Evolutionary conservation across 2,113 vertebrate genomes (phyloP), one percentile per base, ranked within the genome.

Genomic region (Syngnathus typhle): DNA sequence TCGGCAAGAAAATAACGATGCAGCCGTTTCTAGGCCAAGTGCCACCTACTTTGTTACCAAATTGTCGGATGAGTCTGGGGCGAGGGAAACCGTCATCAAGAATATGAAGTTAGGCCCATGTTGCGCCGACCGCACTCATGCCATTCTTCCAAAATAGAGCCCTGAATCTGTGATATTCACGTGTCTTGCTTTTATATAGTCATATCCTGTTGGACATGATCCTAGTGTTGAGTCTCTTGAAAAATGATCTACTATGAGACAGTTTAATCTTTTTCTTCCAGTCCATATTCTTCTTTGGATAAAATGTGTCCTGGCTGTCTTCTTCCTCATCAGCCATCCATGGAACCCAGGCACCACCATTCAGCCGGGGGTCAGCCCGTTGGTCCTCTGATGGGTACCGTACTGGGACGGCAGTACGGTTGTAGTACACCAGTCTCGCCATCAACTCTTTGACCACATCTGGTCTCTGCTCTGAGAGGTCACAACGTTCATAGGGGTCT

Each of bases 131-230:
- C 3, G 27, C 27, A 32, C 3, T 32, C 27, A 32, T 32, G 27
- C 27, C 27, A 32, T 0, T 32, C 27, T 32, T 3, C 27, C 3
- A 32, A 32, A 32, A 32, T 32, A 32, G 27, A 32, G 27, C 27
- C 27, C 27, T 8, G 19, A 21, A 8, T n/a, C 49, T 21, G 39
- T 10, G n/a, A 23, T 4, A 23, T 41, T 13, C 19, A 61, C 23
- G 13, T 39, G 39, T 43, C 11, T 43, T 23, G 18, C 10, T 44
- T 44, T 65, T 41, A 54, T 23, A 1, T 16, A 36, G 52, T 49
- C 92, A 98, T 87, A 99, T 97, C 72, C 90, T 92, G 70, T 98
- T 95, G 6, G 95, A 97, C 95, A 98, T 96, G 64, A 96, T 91
- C 73, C 93, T 91, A 5, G 92, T 93, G 87, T 96, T 97, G 64